Evolutionary conservation across 2,797 vertebrate genomes (phyloP).

Genomic region (Macrochelys suwanniensis): DNA sequence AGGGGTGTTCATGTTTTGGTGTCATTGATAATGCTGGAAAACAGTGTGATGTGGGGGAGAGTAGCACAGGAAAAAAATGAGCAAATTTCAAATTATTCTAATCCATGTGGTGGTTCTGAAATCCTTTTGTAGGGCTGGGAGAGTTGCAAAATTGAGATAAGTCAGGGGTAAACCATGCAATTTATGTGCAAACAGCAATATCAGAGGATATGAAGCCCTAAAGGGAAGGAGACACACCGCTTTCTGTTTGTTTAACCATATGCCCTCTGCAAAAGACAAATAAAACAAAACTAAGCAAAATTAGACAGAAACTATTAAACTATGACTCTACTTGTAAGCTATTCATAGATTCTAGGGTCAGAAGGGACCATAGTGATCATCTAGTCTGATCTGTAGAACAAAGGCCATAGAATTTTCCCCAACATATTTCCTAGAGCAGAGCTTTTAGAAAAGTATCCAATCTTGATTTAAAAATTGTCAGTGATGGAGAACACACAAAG

Average conservation of each 20-base stretch:
- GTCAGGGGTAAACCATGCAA: not conserved
- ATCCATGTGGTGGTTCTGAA: not conserved
- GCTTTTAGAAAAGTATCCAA: not conserved
- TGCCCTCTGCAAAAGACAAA: conserved; percentile 8
- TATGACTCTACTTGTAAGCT: conserved; percentile 59
- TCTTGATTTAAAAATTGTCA: not conserved
- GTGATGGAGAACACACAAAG: not conserved
- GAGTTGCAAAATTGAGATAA: not conserved
- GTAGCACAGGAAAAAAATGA: not conserved
- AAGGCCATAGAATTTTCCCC: not conserved
- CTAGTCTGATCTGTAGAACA: not conserved
- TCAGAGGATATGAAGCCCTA: not conserved
- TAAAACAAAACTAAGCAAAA: conserved; percentile 22
- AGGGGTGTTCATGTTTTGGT: not conserved
- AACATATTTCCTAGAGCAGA: not conserved
- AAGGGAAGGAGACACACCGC: not conserved
- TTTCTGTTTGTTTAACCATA: not conserved
- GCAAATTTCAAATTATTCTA: not conserved
- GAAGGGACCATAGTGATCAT: not conserved
- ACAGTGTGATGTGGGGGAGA: not conserved
- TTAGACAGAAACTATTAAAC: conserved; percentile 56
- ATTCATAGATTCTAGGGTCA: not conserved
- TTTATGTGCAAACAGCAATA: not conserved
- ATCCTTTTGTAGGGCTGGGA: not conserved
- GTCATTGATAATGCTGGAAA: not conserved